Evolutionary conservation across 2,888 invertebrate genomes (phyloP), one percentile per base, ranked within the genome.

Genomic region (Ectemnius continuus): DNA sequence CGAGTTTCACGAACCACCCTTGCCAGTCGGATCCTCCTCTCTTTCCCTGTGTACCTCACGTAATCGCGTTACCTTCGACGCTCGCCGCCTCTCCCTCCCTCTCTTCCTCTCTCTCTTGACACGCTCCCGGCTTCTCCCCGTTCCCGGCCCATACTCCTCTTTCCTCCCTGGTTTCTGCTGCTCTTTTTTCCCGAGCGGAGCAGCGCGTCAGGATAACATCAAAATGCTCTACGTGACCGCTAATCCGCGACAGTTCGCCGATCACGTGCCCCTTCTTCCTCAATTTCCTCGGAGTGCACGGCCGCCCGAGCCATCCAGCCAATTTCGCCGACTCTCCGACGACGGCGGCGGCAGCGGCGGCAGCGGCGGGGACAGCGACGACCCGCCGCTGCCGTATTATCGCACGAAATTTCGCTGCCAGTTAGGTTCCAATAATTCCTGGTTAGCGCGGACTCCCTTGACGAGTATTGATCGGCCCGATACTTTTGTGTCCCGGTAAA

Each of bases 191-290:
- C 18, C 58, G 60, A 45, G 4, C 60, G 56, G 28, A 47, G 18
- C 65, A 48, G 36, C 58, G 57, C 69, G 80, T 71, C 75, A 61
- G 63, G 70, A 67, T 75, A 78, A 83, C 81, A 61, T 72, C 81
- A 67, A 67, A 81, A 81, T 61, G 78, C 70, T 70, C 73, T 81
- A 83, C 83, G 81, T 81, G 83, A 81, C 70, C 73, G 70, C 66
- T 64, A 70, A 80, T 78, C 28, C 59, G 28, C 65, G 73, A 78
- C 71, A 73, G 78, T 45, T 73, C 60, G 57, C 63, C 63, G 73
- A 72, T 75, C 75, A 73, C 83, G 75, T 72, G 69, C 46, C 69
- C 46, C 57, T 65, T 28, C 67, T 67, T 56, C 66, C 62, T 74
- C 78, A 70, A 78, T 76, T 73, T 62, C 60, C 61, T 20, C 6